Conservation (phyloP, 2,888 invertebrate genomes). For the Diachrysia chrysitis region DNA sequence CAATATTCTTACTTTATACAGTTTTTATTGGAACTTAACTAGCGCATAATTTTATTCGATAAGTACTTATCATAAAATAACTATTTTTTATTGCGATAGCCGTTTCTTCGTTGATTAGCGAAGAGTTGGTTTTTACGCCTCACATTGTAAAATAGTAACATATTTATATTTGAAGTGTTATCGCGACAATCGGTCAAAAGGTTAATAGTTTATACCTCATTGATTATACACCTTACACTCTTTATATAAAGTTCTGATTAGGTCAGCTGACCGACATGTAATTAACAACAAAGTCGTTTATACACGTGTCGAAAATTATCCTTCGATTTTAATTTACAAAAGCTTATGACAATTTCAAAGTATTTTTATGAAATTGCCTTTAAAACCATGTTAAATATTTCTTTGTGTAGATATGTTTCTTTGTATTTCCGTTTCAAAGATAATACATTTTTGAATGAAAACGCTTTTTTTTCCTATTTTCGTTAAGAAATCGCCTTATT, state of each 20-base stretch:
- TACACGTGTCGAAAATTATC: slow-evolving; percentile 41
- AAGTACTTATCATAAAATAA: background rate
- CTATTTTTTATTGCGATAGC: too few relatives aligned
- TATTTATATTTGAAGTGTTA: slow-evolving; percentile 46
- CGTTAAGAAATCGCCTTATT: slow-evolving; percentile 11
- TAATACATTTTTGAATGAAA: slow-evolving; percentile 45
- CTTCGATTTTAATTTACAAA: slow-evolving; percentile 36
- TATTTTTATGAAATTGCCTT: slow-evolving; percentile 22
- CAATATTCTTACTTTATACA: slow-evolving; percentile 19
- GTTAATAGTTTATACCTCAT: slow-evolving; percentile 35
- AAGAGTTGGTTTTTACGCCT: slow-evolving; percentile 8
- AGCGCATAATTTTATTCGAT: slow-evolving; percentile 20
- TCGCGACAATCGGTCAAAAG: slow-evolving; percentile 46
- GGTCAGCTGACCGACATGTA: slow-evolving; percentile 20
- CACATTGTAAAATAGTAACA: slow-evolving; percentile 27
- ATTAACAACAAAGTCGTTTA: slow-evolving; percentile 52
- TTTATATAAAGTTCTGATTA: slow-evolving; percentile 28
- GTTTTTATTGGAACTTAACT: background rate
- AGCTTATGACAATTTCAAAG: too few relatives aligned
- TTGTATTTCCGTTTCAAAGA: slow-evolving; percentile 43
- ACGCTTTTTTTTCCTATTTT: slow-evolving; percentile 28
- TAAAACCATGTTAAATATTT: slow-evolving; percentile 43
- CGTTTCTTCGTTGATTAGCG: slow-evolving; percentile 10
- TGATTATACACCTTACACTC: slow-evolving; percentile 27
- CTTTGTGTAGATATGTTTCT: slow-evolving; percentile 35